Conservation (phyloP, 92 coral and sea anemone species). For the Epizoanthus scotinus region DNA sequence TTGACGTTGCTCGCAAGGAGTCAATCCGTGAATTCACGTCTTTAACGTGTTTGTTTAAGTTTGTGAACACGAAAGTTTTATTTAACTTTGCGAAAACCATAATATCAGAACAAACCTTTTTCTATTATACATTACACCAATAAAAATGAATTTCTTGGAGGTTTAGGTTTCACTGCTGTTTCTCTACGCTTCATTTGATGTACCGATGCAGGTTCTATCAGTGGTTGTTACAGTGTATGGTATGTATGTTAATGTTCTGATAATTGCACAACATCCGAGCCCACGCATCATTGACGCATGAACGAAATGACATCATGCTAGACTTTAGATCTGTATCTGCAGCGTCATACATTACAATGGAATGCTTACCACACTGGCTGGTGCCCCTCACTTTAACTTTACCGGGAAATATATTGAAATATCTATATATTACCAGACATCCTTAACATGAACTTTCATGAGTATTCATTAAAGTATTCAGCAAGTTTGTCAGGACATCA, state of each 20-base stretch:
- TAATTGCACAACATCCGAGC: background rate
- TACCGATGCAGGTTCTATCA: background rate
- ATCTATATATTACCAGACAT: background rate
- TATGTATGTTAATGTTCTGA: background rate
- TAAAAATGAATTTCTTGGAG: background rate
- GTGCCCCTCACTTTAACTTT: background rate
- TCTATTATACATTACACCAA: background rate
- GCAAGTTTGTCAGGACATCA: background rate
- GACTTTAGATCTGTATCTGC: background rate
- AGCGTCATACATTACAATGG: no score
- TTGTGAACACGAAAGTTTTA: no score
- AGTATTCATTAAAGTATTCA: background rate
- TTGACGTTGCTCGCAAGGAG: no score
- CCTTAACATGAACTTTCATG: background rate
- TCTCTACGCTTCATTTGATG: background rate
- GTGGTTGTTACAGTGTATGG: background rate
- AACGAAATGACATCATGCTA: slow-evolving; percentile 23
- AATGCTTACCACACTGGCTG: background rate
- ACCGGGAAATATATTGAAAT: background rate
- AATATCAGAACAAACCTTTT: background rate
- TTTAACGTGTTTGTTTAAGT: no score
- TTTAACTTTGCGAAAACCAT: background rate
- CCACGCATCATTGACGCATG: slow-evolving; percentile 2
- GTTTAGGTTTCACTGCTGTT: background rate
- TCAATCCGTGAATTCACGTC: no score